These are phyloP conservation scores for Mesaphorura yosii DNA, from an alignment of 1,140 invertebrate genomes.

Conservation along the genomic window DNA sequence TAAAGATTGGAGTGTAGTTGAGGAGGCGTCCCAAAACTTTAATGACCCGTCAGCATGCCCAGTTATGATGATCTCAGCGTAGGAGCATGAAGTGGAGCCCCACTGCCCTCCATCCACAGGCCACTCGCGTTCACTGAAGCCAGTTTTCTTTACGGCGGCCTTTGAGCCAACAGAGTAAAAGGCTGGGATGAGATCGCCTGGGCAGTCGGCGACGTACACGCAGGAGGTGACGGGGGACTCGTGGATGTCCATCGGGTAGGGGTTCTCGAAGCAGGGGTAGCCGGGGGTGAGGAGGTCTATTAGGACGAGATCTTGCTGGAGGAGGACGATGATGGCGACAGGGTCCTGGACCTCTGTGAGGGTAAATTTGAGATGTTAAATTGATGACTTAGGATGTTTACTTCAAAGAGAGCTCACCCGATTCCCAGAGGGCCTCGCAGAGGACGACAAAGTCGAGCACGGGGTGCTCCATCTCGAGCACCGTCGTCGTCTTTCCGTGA, in stretches of 20 bases:
- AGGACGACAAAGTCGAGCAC: slow-evolving; percentile 94
- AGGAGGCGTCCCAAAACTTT: slow-evolving; percentile 96
- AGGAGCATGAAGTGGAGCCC: slow-evolving; percentile 83
- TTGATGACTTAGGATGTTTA: not conserved
- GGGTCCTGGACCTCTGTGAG: slow-evolving; percentile 85
- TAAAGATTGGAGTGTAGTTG: slow-evolving; percentile 80
- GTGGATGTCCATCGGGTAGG: slow-evolving; percentile 98
- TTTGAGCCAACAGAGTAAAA: slow-evolving; percentile 78
- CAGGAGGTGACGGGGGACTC: slow-evolving; percentile 94
- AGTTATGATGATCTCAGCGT: slow-evolving; percentile 92
- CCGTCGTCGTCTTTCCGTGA: slow-evolving; percentile 85
- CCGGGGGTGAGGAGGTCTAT: slow-evolving; percentile 88
- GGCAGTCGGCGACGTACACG: slow-evolving; percentile 52
- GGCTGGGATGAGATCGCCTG: slow-evolving; percentile 87
- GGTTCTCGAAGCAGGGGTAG: slow-evolving; percentile 98
- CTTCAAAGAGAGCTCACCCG: slow-evolving; percentile 49
- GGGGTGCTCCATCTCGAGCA: slow-evolving; percentile 97
- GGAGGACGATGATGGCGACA: slow-evolving; percentile 89
- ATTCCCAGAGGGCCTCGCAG: slow-evolving; percentile 83
- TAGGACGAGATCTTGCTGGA: slow-evolving; percentile 94
- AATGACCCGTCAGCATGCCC: slow-evolving; percentile 94
- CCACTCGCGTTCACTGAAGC: slow-evolving; percentile 90
- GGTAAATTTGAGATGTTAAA: slow-evolving; percentile 28
- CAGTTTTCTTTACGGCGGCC: slow-evolving; percentile 51
- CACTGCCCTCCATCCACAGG: slow-evolving; percentile 44